Percentiles rank a stretch among this genome's conserved stretches.
Conservation (phyloP, 2,888 invertebrate species). For the Dicyrtomina minuta region DNA sequence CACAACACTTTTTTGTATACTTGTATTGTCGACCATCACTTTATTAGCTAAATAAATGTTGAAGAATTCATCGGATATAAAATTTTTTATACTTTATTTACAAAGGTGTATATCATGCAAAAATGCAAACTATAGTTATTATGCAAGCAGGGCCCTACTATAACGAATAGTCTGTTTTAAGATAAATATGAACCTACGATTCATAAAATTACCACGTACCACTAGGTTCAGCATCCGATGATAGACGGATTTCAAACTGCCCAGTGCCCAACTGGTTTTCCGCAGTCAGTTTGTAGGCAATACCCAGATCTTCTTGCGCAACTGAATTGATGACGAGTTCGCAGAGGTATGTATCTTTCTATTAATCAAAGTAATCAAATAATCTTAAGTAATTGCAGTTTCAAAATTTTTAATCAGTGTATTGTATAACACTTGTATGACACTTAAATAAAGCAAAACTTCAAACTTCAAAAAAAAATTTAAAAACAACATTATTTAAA, state of each 20-base stretch:
- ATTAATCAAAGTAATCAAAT: conserved; percentile 16
- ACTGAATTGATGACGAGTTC: conserved; percentile 44
- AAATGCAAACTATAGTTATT: too few species aligned
- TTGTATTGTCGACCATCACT: too few species aligned
- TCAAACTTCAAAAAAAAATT: not conserved
- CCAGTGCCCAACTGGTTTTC: conserved; percentile 42
- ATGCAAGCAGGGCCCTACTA: too few species aligned
- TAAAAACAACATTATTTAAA: not conserved
- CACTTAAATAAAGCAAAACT: not conserved
- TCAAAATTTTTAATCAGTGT: not conserved
- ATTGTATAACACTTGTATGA: too few species aligned
- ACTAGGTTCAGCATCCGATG: conserved; percentile 33
- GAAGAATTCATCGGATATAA: too few species aligned
- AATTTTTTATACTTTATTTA: too few species aligned
- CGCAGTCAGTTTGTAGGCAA: conserved; percentile 40
- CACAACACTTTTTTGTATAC: too few species aligned
- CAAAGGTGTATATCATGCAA: too few species aligned
- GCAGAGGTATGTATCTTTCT: conserved; percentile 41
- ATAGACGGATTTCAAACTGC: conserved; percentile 41
- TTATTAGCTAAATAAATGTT: not conserved
- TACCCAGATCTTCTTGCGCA: conserved; percentile 48
- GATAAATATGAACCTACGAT: not conserved
- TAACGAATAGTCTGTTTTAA: too few species aligned
- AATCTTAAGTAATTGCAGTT: not conserved
- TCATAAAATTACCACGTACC: not conserved